Evolutionary conservation across 2,888 invertebrate genomes (phyloP).

Genomic region (Diadegma fenestrale): DNA sequence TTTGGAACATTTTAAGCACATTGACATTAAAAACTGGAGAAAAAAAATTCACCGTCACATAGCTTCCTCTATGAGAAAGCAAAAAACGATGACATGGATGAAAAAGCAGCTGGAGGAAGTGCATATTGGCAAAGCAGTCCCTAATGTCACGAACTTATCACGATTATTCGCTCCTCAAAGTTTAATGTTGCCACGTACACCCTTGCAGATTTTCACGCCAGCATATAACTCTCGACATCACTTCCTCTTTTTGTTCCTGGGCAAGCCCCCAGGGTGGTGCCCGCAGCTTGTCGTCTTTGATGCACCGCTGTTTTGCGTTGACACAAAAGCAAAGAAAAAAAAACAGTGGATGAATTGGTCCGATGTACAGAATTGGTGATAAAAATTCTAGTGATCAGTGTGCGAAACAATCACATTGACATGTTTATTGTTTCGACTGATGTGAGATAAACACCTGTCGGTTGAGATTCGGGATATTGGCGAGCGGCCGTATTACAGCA

Average conservation of each 20-base stretch:
- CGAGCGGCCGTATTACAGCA: background rate
- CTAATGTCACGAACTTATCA: background rate
- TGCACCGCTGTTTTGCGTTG: background rate
- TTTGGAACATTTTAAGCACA: too few relatives aligned
- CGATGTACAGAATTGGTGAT: background rate
- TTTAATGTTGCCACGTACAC: background rate
- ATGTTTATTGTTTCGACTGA: background rate
- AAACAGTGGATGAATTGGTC: background rate
- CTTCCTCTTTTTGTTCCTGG: background rate
- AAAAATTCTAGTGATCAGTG: background rate
- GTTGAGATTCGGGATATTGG: background rate
- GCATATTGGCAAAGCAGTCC: background rate
- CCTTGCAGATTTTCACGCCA: too few relatives aligned
- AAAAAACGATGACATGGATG: background rate
- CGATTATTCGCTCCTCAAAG: background rate
- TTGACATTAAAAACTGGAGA: too few relatives aligned
- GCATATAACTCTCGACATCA: background rate
- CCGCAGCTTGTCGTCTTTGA: background rate
- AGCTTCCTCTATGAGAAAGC: too few relatives aligned
- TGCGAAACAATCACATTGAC: too few relatives aligned
- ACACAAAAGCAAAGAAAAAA: background rate
- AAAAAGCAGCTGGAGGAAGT: background rate
- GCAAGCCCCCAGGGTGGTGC: background rate
- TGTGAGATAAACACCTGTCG: background rate
- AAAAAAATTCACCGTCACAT: too few relatives aligned